phyloP scores from a whole-genome alignment of 2,113 vertebrate species.

The Scortum barcoo region DNA sequence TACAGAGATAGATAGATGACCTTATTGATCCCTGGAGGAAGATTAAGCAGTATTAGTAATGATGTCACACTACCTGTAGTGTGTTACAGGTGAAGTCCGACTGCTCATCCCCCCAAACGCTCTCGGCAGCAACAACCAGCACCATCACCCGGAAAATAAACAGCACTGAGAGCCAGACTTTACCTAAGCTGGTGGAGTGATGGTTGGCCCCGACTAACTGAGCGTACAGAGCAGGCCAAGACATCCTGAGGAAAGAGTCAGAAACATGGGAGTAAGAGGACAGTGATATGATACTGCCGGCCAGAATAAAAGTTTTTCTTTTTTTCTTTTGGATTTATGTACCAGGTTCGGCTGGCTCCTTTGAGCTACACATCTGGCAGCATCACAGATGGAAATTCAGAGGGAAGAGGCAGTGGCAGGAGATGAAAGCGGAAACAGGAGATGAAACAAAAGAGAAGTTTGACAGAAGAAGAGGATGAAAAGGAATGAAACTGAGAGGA shows the following conservation, averaged over 20 bases:
- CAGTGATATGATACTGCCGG: no score
- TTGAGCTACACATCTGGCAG: conserved; percentile 8
- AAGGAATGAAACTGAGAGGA: conserved; percentile 75
- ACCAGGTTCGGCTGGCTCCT: background rate
- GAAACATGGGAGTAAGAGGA: background rate
- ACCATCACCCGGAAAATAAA: conserved; percentile 96
- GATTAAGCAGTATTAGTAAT: no score
- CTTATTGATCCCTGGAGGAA: no score
- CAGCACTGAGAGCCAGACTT: conserved; percentile 94
- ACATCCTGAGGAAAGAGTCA: conserved; percentile 82
- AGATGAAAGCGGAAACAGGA: conserved; percentile 48
- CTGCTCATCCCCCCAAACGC: conserved; percentile 95
- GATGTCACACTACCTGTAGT: conserved; percentile 79
- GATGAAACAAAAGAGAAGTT: conserved; percentile 49
- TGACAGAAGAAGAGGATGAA: conserved; percentile 61
- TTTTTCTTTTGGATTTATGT: background rate
- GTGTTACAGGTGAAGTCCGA: conserved; percentile 94
- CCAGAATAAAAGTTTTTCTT: background rate
- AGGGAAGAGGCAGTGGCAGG: conserved; percentile 24
- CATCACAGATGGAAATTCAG: conserved; percentile 1
- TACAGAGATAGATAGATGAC: no score
- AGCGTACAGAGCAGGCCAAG: conserved; percentile 88
- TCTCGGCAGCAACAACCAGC: conserved; percentile 92
- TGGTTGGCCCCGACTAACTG: conserved; percentile 91
- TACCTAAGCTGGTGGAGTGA: conserved; percentile 92